Evolutionary conservation across 2,797 vertebrate species (phyloP), one percentile per base, ranked within the genome.

Genomic region (Myotis findleyi): DNA sequence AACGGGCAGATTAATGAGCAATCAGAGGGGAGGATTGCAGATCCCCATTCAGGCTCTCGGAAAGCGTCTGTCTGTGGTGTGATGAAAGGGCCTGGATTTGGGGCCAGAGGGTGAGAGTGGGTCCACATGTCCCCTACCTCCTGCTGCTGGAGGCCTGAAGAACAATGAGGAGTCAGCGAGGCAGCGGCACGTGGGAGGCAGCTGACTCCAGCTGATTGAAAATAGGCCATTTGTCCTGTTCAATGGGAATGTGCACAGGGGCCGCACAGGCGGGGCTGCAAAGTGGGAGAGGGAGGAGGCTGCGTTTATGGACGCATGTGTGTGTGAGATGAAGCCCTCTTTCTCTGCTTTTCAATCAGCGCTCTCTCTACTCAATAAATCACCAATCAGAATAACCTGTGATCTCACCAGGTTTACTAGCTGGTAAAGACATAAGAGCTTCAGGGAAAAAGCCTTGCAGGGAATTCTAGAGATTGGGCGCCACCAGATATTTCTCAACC

Each of bases 51-150:
- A 96, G 68, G 79, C 86, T 88, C 81, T 82, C 91, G 93, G 94
- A 96, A 93, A 95, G 92, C 76, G 53, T 95, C 93, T 66, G 96
- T 95, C 97, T 93, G 73, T 10, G 90, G 77, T 79, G 85, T 89
- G 93, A 97, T 91, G 94, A 91, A 55, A 0, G 8, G 68, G 72
- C 59, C 95, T 96, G 97, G 94, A 97, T 97, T 97, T 96, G 97
- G 93, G 98, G 98, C 97, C 97, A 98, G 98, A 97, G 98, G 98
- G 97, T 98, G 98, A 98, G 98, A 98, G 98, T 95, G 97, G 93
- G 93, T 97, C 97, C 98, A 98, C 98, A 98, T 98, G 98, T 98
- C 97, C 95, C 94, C 36, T 92, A 41, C 97, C 97, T 97, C 98
- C 98, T 95, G 97, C 98, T 98, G 98, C 96, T 98, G 95, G 81